These are phyloP conservation scores for Coptotermes formosanus DNA, from an alignment of 1,140 invertebrate genomes.

Conservation along the genomic window DNA sequence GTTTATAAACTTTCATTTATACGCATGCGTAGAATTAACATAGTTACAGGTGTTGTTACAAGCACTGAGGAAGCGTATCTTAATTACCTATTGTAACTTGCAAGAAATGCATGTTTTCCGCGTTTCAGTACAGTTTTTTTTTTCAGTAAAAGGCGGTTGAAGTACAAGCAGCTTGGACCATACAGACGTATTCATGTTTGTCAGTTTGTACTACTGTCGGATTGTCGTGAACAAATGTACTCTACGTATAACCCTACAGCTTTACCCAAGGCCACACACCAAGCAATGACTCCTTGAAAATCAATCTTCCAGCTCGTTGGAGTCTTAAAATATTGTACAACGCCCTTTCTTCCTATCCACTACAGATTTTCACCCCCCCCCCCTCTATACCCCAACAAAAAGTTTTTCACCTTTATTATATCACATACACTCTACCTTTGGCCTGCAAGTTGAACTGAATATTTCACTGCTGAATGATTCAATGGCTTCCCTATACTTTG, in stretches of 20 bases:
- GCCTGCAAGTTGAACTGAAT: not conserved
- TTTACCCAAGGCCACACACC: not conserved
- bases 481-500: not conserved
- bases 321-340: not conserved
- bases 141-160: too few relatives aligned
- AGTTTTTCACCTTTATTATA: not conserved
- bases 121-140: too few relatives aligned
- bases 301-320: conserved; percentile 14
- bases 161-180: too few relatives aligned
- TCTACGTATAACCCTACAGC: not conserved
- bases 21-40: too few relatives aligned
- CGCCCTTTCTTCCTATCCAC: not conserved
- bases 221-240: not conserved
- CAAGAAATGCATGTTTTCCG: too few relatives aligned
- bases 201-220: too few relatives aligned
- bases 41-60: too few relatives aligned
- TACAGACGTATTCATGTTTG: too few relatives aligned
- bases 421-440: not conserved
- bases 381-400: not conserved
- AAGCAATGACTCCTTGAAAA: not conserved
- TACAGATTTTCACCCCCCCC: not conserved
- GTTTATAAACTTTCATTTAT: too few relatives aligned
- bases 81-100: too few relatives aligned
- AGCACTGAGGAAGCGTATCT: too few relatives aligned
- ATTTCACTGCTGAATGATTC: not conserved